Evolutionary conservation across 2,888 invertebrate genomes (phyloP), one percentile per base, ranked within the genome.

Genomic region (Himalopsyche japonica): DNA sequence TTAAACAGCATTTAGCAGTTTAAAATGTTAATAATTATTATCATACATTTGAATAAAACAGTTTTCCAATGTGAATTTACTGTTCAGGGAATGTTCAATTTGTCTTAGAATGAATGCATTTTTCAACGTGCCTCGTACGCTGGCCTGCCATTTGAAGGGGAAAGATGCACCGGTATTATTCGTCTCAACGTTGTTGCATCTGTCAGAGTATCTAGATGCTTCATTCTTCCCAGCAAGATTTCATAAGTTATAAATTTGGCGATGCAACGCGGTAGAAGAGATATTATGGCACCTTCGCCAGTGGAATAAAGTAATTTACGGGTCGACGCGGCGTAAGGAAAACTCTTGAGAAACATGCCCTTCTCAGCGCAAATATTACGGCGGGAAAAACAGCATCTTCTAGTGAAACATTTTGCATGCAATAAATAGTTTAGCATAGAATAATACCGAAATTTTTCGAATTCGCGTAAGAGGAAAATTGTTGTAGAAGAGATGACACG

Each of bases 191-290:
- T 18, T 15, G 48, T 77, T 49, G 77, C 34, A 76, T 76, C 34
- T 30, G 76, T 30, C 34, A 77, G 48, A 48, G 82, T 2, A 18
- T 32, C 48, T 77, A 8, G 82, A 82, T 49, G 82, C 76, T 82
- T 76, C 48, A 76, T 76, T 20, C 57, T 57, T 57, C 57, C 76
- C 12, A 77, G 57, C 77, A 79, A 82, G 70, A 79, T 83, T 83
- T 83, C 79, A 80, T 79, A 83, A 76, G 47, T 79, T 64, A 76
- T 48, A 83, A 83, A 83, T 83, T 83, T 47, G 76, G 27, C 32
- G 15, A 32, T n/a, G 37, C 20, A 78, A 10, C 20, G 24, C 20
- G n/a, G 34, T 20, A 15, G 3, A 12, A 34, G 5, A 43, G 34
- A 78, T 78, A 78, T 78, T 78, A 78, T 43, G 3, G 34, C 27